These are phyloP conservation scores for Cyprinus carpio DNA, from an alignment of 2,113 vertebrate genomes.

Conservation along the genomic window DNA sequence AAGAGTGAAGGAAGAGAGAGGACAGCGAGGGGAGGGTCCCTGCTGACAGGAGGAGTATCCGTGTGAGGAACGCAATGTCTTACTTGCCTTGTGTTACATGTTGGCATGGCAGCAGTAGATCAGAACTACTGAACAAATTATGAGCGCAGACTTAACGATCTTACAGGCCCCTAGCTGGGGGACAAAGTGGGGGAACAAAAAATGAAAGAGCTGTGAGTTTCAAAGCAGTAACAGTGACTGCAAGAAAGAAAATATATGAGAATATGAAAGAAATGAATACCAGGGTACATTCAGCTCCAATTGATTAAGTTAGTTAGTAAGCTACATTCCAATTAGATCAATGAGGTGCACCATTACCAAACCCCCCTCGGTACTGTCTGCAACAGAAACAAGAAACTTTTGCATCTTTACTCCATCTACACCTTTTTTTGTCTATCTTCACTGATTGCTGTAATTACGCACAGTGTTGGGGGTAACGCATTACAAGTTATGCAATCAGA, in stretches of 20 bases:
- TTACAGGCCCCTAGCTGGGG: slow-evolving; percentile 82
- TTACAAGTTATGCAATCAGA: too few relatives aligned
- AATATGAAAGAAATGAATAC: slow-evolving; percentile 66
- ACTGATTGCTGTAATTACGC: neutral
- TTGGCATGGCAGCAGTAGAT: slow-evolving; percentile 81
- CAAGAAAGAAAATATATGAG: slow-evolving; percentile 60
- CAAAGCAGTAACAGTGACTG: slow-evolving; percentile 72
- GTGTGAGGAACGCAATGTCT: slow-evolving; percentile 75
- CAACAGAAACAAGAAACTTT: slow-evolving; percentile 1
- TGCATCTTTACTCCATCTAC: neutral
- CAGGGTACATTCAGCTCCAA: slow-evolving; percentile 64
- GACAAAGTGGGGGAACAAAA: slow-evolving; percentile 82
- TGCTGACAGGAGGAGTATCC: slow-evolving; percentile 72
- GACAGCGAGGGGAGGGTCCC: slow-evolving; percentile 64
- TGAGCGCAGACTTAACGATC: slow-evolving; percentile 82
- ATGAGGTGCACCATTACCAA: slow-evolving; percentile 42
- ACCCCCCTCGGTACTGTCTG: slow-evolving; percentile 31
- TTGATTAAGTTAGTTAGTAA: slow-evolving; percentile 53
- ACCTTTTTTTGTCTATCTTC: neutral
- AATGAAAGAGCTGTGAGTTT: slow-evolving; percentile 80
- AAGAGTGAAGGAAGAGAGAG: slow-evolving; percentile 65
- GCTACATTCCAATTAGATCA: slow-evolving; percentile 55
- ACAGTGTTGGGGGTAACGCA: too few relatives aligned
- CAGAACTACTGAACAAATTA: slow-evolving; percentile 82
- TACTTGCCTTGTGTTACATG: slow-evolving; percentile 83